These are phyloP conservation scores for Cyprinus carpio DNA, from an alignment of 2,113 vertebrate genomes.

Conservation along the genomic window DNA sequence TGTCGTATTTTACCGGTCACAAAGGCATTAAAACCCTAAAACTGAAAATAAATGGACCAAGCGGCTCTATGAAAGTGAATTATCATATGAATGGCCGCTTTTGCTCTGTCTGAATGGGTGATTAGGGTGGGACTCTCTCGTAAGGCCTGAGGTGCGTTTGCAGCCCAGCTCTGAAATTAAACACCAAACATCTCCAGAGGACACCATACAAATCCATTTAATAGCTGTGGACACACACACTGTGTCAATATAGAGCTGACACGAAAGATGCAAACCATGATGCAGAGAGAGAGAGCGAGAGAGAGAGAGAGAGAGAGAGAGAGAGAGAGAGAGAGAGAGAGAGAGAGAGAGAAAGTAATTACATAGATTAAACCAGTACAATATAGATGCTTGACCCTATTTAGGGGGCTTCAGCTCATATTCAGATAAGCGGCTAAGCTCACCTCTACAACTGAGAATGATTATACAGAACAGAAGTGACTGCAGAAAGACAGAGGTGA, in stretches of 20 bases:
- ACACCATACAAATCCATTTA: constrained; percentile 64
- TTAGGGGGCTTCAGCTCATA: not conserved
- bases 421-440: not conserved
- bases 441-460: not conserved
- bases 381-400: not conserved
- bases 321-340: too few relatives aligned
- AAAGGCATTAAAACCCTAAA: constrained; percentile 33
- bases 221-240: constrained; percentile 22
- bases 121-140: constrained; percentile 56
- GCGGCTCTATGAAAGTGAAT: constrained; percentile 60
- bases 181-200: constrained; percentile 7
- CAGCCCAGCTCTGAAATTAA: not conserved
- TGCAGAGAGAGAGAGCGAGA: too few relatives aligned
- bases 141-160: not conserved
- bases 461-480: not conserved
- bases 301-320: too few relatives aligned
- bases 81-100: constrained; percentile 70
- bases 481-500: not conserved
- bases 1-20: constrained; percentile 2
- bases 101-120: constrained; percentile 62
- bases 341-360: not conserved
- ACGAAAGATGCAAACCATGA: not conserved
- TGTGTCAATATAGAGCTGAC: not conserved
- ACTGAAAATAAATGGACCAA: constrained; percentile 38
- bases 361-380: not conserved